Conservation (phyloP, 2,797 vertebrate species). For the Pithecia hirsuta region DNA sequence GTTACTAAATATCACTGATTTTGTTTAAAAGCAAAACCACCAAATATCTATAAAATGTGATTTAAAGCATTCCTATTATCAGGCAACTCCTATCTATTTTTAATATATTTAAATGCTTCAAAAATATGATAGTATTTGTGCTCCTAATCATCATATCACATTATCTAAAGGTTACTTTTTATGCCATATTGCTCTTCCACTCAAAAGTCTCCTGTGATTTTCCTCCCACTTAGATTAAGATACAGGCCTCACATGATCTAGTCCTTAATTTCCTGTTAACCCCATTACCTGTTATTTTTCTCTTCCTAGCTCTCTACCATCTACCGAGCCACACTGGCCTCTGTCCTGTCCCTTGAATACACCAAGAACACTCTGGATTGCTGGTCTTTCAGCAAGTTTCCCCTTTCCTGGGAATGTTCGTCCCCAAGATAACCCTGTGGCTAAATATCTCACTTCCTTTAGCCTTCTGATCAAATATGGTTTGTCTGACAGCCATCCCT, state of each 20-base stretch:
- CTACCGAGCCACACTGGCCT: neutral
- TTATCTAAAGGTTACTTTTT: neutral
- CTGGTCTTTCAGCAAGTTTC: neutral
- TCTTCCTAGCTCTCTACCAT: neutral
- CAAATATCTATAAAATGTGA: neutral
- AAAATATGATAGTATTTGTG: neutral
- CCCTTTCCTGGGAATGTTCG: neutral
- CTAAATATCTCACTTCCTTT: neutral
- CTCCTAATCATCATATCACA: neutral
- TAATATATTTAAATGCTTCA: neutral
- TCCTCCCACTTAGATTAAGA: neutral
- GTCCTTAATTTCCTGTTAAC: neutral
- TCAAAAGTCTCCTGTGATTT: neutral
- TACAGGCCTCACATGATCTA: rapidly evolving
- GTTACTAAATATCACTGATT: too few relatives aligned
- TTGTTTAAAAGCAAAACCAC: neutral
- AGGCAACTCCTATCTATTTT: neutral
- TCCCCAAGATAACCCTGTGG: neutral
- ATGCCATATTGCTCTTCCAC: neutral
- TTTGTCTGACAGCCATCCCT: neutral
- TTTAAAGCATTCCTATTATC: neutral
- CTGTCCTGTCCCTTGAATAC: neutral
- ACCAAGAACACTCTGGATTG: too few relatives aligned
- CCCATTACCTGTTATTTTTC: neutral
- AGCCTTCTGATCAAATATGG: neutral